Evolutionary conservation across 2,888 invertebrate species (phyloP).

Genomic region (Cheilosia variabilis): DNA sequence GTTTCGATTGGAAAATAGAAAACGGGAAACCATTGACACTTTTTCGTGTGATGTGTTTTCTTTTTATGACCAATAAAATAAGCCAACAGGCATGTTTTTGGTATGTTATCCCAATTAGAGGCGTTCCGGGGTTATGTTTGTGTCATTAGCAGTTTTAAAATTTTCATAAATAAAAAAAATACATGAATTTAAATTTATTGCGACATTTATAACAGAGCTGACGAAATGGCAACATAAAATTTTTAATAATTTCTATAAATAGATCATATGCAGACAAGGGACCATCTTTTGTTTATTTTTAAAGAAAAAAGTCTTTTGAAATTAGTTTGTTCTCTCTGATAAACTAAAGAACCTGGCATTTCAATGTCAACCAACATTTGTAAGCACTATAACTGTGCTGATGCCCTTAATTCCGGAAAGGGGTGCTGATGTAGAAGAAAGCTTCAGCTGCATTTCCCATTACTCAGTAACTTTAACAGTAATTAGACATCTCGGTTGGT

Average conservation of each 20-base stretch:
- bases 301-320: too few species aligned
- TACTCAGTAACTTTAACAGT: slow-evolving; percentile 24
- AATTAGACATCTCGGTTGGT: slow-evolving; percentile 53
- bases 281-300: background rate
- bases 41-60: background rate
- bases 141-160: background rate
- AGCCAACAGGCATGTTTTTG: slow-evolving; percentile 18
- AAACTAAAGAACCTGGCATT: too few species aligned
- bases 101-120: slow-evolving; percentile 21
- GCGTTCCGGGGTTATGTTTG: background rate
- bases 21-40: slow-evolving; percentile 8
- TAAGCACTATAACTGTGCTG: background rate
- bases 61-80: slow-evolving; percentile 34
- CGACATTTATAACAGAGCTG: slow-evolving; percentile 20
- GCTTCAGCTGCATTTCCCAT: slow-evolving; percentile 19
- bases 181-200: background rate
- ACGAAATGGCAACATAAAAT: slow-evolving; percentile 28
- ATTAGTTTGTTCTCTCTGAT: too few species aligned
- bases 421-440: slow-evolving; percentile 13
- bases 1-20: background rate
- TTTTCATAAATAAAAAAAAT: slow-evolving; percentile 17
- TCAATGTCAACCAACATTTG: background rate
- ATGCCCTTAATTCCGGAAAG: slow-evolving; percentile 30
- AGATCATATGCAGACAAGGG: background rate
- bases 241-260: slow-evolving; percentile 40